These are phyloP conservation scores for Nestor notabilis DNA, from an alignment of 2,113 vertebrate species.

Conservation along the genomic window DNA sequence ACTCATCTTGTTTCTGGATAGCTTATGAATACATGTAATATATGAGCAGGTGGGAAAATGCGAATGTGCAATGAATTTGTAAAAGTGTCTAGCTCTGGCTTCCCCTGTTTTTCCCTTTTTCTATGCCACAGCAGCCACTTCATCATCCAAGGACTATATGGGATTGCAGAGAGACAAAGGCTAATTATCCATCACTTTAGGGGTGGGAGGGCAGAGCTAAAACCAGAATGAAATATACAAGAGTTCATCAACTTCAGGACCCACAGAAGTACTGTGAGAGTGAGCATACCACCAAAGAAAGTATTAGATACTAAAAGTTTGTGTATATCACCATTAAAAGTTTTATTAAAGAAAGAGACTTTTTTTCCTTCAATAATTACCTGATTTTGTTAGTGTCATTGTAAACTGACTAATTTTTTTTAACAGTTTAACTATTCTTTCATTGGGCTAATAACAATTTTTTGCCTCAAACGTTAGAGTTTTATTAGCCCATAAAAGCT, in stretches of 20 bases:
- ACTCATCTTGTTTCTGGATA: background rate
- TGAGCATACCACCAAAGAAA: background rate
- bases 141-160: background rate
- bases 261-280: background rate
- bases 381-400: background rate
- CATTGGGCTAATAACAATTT: background rate
- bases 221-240: background rate
- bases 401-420: background rate
- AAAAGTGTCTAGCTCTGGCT: background rate
- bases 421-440: background rate
- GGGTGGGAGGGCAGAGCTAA: background rate
- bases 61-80: background rate
- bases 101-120: background rate
- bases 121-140: background rate
- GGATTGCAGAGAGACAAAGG: background rate
- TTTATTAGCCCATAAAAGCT: background rate
- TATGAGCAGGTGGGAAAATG: background rate
- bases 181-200: background rate
- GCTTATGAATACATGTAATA: background rate
- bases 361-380: background rate
- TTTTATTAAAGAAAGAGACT: background rate
- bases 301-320: background rate
- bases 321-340: background rate
- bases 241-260: too few relatives aligned
- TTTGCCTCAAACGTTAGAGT: background rate